Evolutionary conservation across 2,797 vertebrate species (phyloP).

Genomic region (Xenops minutus): DNA sequence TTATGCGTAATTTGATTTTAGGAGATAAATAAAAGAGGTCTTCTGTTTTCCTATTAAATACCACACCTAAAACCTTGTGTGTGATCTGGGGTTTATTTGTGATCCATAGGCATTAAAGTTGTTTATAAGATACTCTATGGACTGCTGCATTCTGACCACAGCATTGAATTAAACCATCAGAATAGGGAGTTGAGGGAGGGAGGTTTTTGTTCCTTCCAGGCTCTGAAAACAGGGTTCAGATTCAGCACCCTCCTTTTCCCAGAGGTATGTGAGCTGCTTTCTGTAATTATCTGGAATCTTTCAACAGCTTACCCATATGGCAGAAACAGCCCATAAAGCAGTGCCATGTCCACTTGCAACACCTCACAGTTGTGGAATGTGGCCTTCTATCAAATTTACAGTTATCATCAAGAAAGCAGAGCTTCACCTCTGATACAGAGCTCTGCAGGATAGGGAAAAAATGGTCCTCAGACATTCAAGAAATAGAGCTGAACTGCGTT

Average conservation of each 20-base stretch:
- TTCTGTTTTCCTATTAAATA: neutral
- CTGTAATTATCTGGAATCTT: neutral
- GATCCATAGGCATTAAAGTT: neutral
- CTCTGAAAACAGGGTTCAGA: neutral
- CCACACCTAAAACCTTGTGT: neutral
- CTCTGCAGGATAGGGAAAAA: neutral
- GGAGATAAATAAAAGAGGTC: neutral
- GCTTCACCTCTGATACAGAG: neutral
- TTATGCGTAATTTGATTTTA: neutral
- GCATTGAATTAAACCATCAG: neutral
- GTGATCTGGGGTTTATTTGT: neutral
- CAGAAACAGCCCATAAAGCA: neutral
- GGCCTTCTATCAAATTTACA: neutral
- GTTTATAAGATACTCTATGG: neutral
- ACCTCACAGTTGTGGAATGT: neutral
- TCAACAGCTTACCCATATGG: neutral
- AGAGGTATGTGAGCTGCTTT: neutral
- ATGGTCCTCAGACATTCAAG: fast-evolving
- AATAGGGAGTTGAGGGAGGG: neutral
- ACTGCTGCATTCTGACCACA: neutral
- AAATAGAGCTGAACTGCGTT: neutral
- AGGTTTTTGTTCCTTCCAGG: neutral
- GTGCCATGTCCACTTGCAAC: neutral
- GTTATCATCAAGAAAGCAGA: neutral
- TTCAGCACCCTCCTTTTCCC: neutral